These are phyloP conservation scores for Drosophila setosimentum DNA, from an alignment of 2,888 invertebrate genomes.

Conservation along the genomic window DNA sequence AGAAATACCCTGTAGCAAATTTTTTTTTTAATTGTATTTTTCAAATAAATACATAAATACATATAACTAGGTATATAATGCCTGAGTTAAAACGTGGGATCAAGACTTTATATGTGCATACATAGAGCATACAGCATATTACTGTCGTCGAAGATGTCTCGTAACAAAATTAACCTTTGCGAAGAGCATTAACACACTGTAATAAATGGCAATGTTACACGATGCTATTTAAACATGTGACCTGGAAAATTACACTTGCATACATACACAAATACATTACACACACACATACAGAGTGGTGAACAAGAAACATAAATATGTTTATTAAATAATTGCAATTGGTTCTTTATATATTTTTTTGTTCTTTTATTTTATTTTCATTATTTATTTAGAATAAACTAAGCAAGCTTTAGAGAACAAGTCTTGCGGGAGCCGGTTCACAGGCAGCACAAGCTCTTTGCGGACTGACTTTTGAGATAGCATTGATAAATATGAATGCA, in stretches of 20 bases:
- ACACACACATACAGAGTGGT: background rate
- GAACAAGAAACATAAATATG: slow-evolving; percentile 8
- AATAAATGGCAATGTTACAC: slow-evolving; percentile 17
- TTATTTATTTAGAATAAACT: slow-evolving; percentile 2
- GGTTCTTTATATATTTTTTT: background rate
- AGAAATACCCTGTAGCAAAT: background rate
- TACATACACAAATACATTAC: background rate
- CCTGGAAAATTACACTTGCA: slow-evolving; percentile 29
- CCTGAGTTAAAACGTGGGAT: background rate
- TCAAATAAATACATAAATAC: background rate
- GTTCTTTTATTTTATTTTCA: background rate
- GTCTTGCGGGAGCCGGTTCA: slow-evolving; percentile 26
- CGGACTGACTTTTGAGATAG: slow-evolving; percentile 11
- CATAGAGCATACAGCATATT: background rate
- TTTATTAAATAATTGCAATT: background rate
- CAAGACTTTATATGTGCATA: background rate
- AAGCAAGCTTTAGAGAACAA: slow-evolving; percentile 2
- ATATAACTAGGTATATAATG: background rate
- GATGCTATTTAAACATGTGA: slow-evolving; percentile 28
- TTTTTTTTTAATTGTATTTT: too few relatives aligned
- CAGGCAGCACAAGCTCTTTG: slow-evolving; percentile 13
- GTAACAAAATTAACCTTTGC: background rate
- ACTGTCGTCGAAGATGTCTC: background rate
- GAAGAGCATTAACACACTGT: background rate
- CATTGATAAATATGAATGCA: slow-evolving; percentile 12